phyloP scores from a whole-genome alignment of 2,113 vertebrate genomes.

The Stictonetta naevosa region DNA sequence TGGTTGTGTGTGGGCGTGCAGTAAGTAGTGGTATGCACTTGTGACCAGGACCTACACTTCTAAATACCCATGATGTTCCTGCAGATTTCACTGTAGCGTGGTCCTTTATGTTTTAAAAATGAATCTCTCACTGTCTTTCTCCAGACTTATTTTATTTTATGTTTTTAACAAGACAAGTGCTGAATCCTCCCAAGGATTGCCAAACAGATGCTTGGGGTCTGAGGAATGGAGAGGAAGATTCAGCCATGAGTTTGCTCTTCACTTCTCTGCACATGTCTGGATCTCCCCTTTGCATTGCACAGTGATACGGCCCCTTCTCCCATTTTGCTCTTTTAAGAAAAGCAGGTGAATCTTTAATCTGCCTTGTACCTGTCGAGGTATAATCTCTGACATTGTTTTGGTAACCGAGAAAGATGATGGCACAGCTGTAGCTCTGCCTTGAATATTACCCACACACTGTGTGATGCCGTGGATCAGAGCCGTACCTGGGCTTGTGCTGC shows the following conservation, averaged over 20 bases:
- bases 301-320: too few relatives aligned
- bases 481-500: accelerated
- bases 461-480: neutral
- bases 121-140: accelerated
- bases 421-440: accelerated
- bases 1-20: neutral
- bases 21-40: neutral
- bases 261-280: neutral
- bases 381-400: neutral
- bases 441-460: accelerated
- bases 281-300: neutral
- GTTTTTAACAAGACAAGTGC: neutral
- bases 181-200: neutral
- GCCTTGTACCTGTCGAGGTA: accelerated
- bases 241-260: neutral
- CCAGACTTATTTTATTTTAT: neutral
- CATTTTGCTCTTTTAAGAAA: neutral
- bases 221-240: neutral
- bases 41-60: neutral
- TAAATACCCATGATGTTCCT: neutral
- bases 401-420: neutral
- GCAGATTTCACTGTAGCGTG: accelerated
- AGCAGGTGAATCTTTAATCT: neutral
- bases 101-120: neutral
- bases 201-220: neutral